These are phyloP conservation scores for Chymomyza amoena DNA, from an alignment of 2,888 invertebrate genomes.

Conservation along the genomic window DNA sequence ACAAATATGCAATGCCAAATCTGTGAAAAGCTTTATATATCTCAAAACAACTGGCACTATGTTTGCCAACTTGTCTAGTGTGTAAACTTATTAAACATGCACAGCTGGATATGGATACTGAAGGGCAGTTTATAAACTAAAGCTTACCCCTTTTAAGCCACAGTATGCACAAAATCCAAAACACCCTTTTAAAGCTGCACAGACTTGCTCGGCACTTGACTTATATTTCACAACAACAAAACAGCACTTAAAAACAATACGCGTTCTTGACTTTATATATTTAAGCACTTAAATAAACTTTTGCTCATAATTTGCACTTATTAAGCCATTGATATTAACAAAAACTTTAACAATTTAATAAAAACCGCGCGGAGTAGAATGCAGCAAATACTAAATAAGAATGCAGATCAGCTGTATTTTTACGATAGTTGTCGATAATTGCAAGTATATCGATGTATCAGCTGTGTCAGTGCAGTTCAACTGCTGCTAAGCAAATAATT, in stretches of 20 bases:
- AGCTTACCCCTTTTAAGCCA: no score
- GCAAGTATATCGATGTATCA: background rate
- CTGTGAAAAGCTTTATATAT: no score
- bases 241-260: background rate
- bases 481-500: background rate
- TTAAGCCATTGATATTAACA: background rate
- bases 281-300: background rate
- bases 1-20: no score
- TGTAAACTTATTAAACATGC: no score
- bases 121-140: no score
- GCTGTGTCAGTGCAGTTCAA: background rate
- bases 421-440: background rate
- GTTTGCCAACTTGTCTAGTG: no score
- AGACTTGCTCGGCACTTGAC: background rate
- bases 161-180: no score
- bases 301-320: background rate
- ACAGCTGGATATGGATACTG: no score
- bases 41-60: no score
- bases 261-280: background rate
- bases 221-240: background rate
- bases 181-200: background rate
- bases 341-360: no score
- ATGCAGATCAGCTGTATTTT: background rate
- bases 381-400: background rate
- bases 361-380: background rate